phyloP scores from a whole-genome alignment of 2,113 vertebrate genomes.

The Entelurus aequoreus region DNA sequence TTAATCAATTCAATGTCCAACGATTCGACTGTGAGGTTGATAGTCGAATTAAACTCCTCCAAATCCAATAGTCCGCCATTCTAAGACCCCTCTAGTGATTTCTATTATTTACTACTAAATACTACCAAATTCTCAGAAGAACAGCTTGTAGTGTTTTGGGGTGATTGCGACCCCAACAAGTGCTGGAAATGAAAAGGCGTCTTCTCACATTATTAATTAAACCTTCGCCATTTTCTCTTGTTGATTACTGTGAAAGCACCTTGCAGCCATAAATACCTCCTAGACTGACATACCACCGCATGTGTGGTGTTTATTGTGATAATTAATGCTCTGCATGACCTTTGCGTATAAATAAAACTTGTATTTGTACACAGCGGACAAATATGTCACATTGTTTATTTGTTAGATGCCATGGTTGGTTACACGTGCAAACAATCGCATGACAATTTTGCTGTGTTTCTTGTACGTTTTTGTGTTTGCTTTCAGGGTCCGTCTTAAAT shows the following conservation, averaged over 20 bases:
- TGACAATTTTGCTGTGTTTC: slow-evolving; percentile 33
- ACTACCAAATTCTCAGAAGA: slow-evolving; percentile 15
- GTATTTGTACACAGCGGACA: slow-evolving; percentile 1
- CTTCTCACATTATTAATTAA: slow-evolving; percentile 57
- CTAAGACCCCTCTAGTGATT: too few species aligned
- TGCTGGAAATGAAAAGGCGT: slow-evolving; percentile 31
- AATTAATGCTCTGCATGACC: not conserved
- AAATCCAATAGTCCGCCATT: too few species aligned
- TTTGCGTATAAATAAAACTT: not conserved
- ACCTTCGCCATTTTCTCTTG: slow-evolving; percentile 58
- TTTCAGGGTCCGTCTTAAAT: slow-evolving; percentile 45
- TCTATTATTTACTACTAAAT: not conserved
- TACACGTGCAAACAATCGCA: slow-evolving; percentile 33
- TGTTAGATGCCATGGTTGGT: slow-evolving; percentile 5
- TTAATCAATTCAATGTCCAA: too few species aligned
- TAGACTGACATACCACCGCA: not conserved
- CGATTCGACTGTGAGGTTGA: too few species aligned
- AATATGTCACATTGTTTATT: slow-evolving; percentile 1
- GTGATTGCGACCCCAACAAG: slow-evolving; percentile 39
- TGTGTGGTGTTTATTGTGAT: not conserved
- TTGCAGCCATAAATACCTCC: slow-evolving; percentile 13
- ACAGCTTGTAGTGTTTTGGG: slow-evolving; percentile 10
- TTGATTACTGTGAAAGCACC: slow-evolving; percentile 22
- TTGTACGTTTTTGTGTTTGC: slow-evolving; percentile 27
- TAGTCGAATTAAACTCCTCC: too few species aligned